A percentile compares a stretch with the other conserved stretches of the same genome.
These are phyloP conservation scores for Drosophila pruinosa DNA, from an alignment of 1,140 invertebrate genomes.

Conservation along the genomic window DNA sequence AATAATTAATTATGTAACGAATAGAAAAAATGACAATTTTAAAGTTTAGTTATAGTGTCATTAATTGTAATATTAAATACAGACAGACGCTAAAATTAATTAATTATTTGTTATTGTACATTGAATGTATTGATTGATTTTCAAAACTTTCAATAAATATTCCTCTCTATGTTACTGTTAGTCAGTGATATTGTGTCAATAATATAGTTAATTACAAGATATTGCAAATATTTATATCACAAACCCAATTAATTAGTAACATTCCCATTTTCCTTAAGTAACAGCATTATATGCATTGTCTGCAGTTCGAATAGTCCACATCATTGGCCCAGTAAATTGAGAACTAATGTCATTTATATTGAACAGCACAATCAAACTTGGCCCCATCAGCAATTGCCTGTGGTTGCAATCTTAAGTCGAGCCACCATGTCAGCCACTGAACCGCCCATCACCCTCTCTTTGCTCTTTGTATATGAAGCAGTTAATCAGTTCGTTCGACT, in stretches of 20 bases:
- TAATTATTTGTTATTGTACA: too few relatives aligned
- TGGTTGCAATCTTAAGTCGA: conserved; percentile 31
- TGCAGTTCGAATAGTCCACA: background rate
- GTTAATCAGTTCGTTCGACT: conserved; percentile 21
- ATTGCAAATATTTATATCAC: too few relatives aligned
- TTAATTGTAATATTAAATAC: too few relatives aligned
- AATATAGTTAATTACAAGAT: too few relatives aligned
- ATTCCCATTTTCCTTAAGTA: background rate
- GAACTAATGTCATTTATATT: conserved; percentile 53
- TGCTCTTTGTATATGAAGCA: background rate
- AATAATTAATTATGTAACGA: too few relatives aligned
- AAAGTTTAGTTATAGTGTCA: too few relatives aligned
- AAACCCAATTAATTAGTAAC: background rate
- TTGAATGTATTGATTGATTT: too few relatives aligned
- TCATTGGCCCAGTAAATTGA: conserved; percentile 67
- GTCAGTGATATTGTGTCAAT: too few relatives aligned
- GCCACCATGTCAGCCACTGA: background rate
- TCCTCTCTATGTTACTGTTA: too few relatives aligned
- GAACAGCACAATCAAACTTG: conserved; percentile 60
- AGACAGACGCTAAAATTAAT: too few relatives aligned
- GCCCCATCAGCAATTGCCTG: conserved; percentile 45
- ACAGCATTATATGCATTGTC: background rate
- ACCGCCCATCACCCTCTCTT: background rate
- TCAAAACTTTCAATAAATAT: too few relatives aligned
- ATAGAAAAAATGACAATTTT: too few relatives aligned